A percentile compares a stretch with the other conserved stretches of the same genome.
Conservation (phyloP, 2,113 vertebrate species). For the Rutilus rutilus region DNA sequence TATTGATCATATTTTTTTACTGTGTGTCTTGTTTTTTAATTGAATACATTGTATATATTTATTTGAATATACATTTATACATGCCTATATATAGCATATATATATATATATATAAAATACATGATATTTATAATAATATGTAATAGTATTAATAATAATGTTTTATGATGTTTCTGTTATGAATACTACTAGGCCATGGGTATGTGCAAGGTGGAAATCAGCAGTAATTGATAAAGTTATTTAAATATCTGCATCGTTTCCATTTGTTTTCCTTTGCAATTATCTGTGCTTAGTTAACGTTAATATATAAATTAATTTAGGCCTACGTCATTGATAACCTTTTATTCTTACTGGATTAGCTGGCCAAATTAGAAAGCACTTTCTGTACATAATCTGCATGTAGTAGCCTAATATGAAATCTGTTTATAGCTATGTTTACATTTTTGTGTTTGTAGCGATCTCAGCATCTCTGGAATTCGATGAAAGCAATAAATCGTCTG, state of each 20-base stretch:
- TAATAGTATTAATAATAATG: neutral
- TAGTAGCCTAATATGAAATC: neutral
- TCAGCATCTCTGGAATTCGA: conserved; percentile 67
- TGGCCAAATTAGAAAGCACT: too few species aligned
- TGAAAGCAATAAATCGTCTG: conserved; percentile 51
- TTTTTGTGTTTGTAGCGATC: conserved; percentile 58
- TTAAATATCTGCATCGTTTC: neutral
- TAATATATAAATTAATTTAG: neutral
- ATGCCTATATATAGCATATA: too few species aligned
- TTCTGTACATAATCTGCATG: neutral
- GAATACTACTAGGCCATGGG: too few species aligned
- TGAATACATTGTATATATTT: neutral
- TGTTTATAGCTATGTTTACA: neutral
- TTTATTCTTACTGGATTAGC: neutral
- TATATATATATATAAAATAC: too few species aligned
- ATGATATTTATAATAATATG: neutral
- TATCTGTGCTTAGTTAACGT: neutral
- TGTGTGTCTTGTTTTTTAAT: neutral
- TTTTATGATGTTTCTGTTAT: neutral
- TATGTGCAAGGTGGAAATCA: too few species aligned
- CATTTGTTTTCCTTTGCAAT: neutral
- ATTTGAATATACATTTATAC: too few species aligned
- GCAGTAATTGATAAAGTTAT: neutral
- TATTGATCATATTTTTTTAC: too few species aligned
- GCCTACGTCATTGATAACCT: neutral